Conservation (phyloP, 2,888 invertebrate genomes). For the Eupithecia subumbrata region DNA sequence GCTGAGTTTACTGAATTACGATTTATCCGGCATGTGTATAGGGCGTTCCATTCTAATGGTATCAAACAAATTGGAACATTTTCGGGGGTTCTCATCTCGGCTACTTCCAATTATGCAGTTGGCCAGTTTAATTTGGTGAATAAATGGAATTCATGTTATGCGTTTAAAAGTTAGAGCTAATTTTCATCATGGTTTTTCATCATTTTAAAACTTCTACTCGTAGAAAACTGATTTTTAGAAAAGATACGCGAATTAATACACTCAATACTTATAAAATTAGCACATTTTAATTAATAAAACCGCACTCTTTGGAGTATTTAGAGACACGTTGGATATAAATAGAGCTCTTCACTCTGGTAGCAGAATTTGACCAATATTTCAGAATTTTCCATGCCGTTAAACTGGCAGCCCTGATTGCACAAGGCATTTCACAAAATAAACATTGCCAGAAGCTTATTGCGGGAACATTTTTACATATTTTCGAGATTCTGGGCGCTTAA, state of each 20-base stretch:
- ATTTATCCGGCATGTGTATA: neutral
- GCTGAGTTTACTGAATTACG: neutral
- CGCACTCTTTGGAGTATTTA: neutral
- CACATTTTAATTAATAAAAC: neutral
- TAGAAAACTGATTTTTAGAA: too few species aligned
- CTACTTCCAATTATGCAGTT: neutral
- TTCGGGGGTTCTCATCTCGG: neutral
- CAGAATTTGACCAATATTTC: neutral
- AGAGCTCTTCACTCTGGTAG: neutral
- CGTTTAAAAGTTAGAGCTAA: neutral
- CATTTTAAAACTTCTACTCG: neutral
- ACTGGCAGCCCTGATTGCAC: constrained; percentile 8
- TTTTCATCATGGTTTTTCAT: neutral
- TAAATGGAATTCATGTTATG: neutral
- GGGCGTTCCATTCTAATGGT: neutral
- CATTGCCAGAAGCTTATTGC: constrained; percentile 8
- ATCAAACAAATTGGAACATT: neutral
- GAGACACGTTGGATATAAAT: neutral
- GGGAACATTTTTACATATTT: constrained; percentile 11
- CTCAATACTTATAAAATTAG: neutral
- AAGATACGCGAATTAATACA: too few species aligned
- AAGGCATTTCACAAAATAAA: constrained; percentile 13
- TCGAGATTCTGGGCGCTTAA: constrained; percentile 9
- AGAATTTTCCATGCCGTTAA: neutral
- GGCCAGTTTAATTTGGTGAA: neutral